Evolutionary conservation across 2,888 invertebrate genomes (phyloP).

Genomic region (Sarcophaga rosellei): DNA sequence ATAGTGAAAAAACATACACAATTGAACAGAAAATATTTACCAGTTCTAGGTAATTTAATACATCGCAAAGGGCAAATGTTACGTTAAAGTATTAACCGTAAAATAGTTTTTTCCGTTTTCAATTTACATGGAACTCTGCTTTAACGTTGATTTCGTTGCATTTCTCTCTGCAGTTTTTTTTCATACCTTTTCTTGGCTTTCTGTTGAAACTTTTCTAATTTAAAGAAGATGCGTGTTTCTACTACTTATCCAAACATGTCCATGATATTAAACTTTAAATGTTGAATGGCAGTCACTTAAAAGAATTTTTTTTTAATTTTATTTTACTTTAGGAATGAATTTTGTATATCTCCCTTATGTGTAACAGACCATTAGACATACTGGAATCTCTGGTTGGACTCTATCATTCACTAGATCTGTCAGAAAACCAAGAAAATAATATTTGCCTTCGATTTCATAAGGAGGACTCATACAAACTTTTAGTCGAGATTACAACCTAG

Average conservation of each 20-base stretch:
- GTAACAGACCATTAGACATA: too few relatives aligned
- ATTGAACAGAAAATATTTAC: neutral
- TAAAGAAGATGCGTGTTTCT: slow-evolving; percentile 58
- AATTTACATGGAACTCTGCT: neutral
- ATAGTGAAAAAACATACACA: neutral
- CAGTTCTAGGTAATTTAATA: neutral
- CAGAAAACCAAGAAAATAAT: too few relatives aligned
- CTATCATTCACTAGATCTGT: too few relatives aligned
- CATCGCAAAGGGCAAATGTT: neutral
- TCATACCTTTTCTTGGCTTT: neutral
- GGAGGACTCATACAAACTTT: too few relatives aligned
- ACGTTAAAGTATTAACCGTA: neutral
- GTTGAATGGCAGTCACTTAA: neutral
- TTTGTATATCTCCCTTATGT: neutral
- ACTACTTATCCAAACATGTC: neutral
- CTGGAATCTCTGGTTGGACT: too few relatives aligned
- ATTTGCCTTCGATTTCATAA: too few relatives aligned
- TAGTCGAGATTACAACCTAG: too few relatives aligned
- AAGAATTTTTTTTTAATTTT: neutral
- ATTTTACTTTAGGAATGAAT: neutral
- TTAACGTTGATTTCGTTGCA: neutral
- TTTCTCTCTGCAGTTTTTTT: neutral
- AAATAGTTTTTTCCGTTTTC: neutral
- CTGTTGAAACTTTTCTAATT: slow-evolving; percentile 56
- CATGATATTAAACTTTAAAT: neutral